phyloP scores from a whole-genome alignment of 2,888 invertebrate species.

The Phorcus lineatus region DNA sequence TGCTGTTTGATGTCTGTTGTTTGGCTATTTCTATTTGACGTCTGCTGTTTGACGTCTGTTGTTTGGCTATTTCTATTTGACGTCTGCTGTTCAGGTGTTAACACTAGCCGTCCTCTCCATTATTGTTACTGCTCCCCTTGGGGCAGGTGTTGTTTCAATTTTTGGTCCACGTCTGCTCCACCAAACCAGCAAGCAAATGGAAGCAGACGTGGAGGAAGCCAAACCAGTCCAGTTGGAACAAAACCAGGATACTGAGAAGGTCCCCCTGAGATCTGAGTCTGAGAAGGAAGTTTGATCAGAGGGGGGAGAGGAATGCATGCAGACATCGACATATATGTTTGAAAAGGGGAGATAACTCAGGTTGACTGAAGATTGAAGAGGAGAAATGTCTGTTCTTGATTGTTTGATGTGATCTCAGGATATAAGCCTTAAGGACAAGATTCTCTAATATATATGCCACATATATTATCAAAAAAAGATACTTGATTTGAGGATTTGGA shows the following conservation, averaged over 20 bases:
- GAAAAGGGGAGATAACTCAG: no score
- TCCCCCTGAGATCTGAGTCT: background rate
- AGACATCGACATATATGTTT: no score
- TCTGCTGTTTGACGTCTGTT: background rate
- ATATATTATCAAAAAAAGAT: no score
- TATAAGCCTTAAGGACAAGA: no score
- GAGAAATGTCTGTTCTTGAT: no score
- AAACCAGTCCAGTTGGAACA: background rate
- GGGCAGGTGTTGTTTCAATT: conserved; percentile 67
- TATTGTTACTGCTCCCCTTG: conserved; percentile 72
- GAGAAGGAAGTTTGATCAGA: background rate
- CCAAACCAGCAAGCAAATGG: background rate
- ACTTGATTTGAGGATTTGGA: no score
- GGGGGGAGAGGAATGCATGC: no score
- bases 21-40: conserved; percentile 54
- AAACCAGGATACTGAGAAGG: no score
- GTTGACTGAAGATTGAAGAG: no score
- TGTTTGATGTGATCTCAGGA: no score
- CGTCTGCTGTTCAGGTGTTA: conserved; percentile 55
- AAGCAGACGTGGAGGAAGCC: background rate
- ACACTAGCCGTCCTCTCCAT: conserved; percentile 72
- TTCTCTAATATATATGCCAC: no score
- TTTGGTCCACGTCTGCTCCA: conserved; percentile 63
- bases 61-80: conserved; percentile 56
- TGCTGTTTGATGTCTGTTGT: conserved; percentile 15